A percentile compares a stretch with the other conserved stretches of the same genome.
These are phyloP conservation scores for Elanus axillaris DNA, from an alignment of 2,113 vertebrate genomes.

Conservation along the genomic window DNA sequence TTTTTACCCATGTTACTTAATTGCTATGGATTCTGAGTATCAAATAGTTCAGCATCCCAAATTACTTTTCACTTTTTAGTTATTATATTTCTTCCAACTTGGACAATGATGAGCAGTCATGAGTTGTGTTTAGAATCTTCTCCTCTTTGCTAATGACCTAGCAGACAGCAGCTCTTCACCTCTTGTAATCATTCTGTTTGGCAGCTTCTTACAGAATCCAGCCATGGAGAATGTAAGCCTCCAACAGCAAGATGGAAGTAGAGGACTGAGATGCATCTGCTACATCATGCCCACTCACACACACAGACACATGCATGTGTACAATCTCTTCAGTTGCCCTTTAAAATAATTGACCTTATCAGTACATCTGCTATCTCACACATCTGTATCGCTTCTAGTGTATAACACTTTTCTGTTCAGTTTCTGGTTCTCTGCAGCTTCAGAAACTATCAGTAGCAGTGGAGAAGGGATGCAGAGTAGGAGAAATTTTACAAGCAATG, in stretches of 20 bases:
- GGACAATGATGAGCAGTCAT: not conserved
- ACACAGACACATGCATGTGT: not conserved
- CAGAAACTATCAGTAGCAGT: constrained; percentile 37
- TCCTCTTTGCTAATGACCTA: not conserved
- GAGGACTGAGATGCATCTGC: not conserved
- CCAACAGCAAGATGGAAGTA: not conserved
- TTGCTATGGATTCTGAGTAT: not conserved
- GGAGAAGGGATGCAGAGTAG: constrained; percentile 41
- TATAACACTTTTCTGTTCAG: not conserved
- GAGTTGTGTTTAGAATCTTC: not conserved
- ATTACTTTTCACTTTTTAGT: not conserved
- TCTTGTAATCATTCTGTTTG: not conserved
- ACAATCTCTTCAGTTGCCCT: not conserved
- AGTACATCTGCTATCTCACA: not conserved
- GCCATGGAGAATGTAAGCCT: not conserved
- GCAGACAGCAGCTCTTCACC: not conserved
- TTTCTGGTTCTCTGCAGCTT: constrained; percentile 11
- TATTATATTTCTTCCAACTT: not conserved
- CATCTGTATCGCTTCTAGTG: not conserved
- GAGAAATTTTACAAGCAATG: constrained; percentile 43
- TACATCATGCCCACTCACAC: not conserved
- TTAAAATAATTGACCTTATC: not conserved
- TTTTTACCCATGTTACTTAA: not conserved
- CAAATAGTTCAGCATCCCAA: not conserved
- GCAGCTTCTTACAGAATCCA: not conserved